phyloP scores from a whole-genome alignment of 1,140 invertebrate species.

The Orius laevigatus region DNA sequence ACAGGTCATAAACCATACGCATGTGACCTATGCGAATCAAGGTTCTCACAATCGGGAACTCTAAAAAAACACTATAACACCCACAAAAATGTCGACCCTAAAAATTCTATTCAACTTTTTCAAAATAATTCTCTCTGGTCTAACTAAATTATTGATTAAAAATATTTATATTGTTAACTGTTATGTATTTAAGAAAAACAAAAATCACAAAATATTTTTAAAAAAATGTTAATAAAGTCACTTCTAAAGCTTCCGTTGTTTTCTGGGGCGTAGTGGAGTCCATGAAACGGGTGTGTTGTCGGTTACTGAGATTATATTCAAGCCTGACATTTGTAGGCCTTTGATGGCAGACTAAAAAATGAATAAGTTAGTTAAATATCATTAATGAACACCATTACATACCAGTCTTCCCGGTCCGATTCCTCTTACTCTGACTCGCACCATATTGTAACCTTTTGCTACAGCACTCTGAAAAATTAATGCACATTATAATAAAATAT shows the following conservation, averaged over 20 bases:
- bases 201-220: constrained; percentile 6
- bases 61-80: too few species aligned
- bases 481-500: neutral
- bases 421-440: constrained; percentile 59
- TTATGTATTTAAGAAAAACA: constrained; percentile 11
- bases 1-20: too few species aligned
- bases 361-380: constrained; percentile 3
- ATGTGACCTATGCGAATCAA: too few species aligned
- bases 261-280: constrained; percentile 55
- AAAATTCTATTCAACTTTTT: too few species aligned
- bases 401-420: constrained; percentile 79
- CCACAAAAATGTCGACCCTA: too few species aligned
- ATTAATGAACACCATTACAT: constrained; percentile 23
- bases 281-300: constrained; percentile 70
- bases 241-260: constrained; percentile 53
- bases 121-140: too few species aligned
- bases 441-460: constrained; percentile 49
- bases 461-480: constrained; percentile 48
- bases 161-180: too few species aligned
- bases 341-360: constrained; percentile 65
- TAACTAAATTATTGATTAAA: too few species aligned
- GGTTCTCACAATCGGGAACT: too few species aligned
- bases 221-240: constrained; percentile 4
- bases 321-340: constrained; percentile 74
- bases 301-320: constrained; percentile 79